Evolutionary conservation across 2,888 invertebrate species (phyloP), one percentile per base, ranked within the genome.

Genomic region (Euphydryas editha): DNA sequence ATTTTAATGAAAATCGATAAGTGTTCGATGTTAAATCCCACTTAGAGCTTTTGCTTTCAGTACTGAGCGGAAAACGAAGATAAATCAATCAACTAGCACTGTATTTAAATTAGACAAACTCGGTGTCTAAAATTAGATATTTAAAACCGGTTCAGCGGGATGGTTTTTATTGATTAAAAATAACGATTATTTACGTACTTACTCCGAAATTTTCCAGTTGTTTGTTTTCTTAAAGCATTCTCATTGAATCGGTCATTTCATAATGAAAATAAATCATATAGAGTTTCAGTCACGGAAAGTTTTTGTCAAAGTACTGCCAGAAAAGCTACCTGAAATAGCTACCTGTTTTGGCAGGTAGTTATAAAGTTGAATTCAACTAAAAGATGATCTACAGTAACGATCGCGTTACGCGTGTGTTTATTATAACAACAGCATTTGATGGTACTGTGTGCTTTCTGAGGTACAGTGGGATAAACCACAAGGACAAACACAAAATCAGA

Each of bases 171-270:
- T 76, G 58, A 67, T 70, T 70, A 75, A 76, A 71, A 69, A 67
- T 73, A 77, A 59, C 71, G 59, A n/a, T 65, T 66, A 63, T 51
- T 51, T 51, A 63, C 68, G 60, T 69, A 67, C 65, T 65, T 68
- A 42, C 21, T 59, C 36, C 58, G 51, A 62, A 83, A 77, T 71
- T 81, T 84, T 83, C 82, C 83, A 62, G 68, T 24, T 81, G 80
- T 82, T 84, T 85, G 78, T 87, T 86, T 81, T 69, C 76, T 72
- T 72, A 69, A 71, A 62, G 62, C 63, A 67, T 71, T 67, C 68
- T 64, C 67, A 59, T 65, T 42, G 65, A 62, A 67, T 51, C 70
- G 68, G 67, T 67, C 71, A 72, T 69, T 74, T 69, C 72, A 60
- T 30, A 55, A 42, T 21, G 47, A 20, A 55, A 55, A 55, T 39